Evolutionary conservation across 2,888 invertebrate genomes (phyloP).

Genomic region (Torymus texanus): DNA sequence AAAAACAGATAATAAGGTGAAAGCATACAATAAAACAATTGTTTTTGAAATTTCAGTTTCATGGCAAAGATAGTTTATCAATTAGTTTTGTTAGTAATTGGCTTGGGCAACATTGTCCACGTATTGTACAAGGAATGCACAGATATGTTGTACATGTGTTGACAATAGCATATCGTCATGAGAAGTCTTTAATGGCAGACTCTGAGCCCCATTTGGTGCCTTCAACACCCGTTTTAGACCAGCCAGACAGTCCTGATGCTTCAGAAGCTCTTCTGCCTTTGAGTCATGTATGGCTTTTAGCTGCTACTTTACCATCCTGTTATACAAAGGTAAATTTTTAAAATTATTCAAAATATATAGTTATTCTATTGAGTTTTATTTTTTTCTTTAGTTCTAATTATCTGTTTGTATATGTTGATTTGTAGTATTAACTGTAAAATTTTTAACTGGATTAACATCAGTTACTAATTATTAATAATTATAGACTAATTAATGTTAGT

Average conservation of each 20-base stretch:
- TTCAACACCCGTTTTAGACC: conserved; percentile 84
- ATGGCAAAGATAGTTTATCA: conserved; percentile 85
- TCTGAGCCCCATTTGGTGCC: conserved; percentile 79
- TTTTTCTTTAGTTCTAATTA: too few species aligned
- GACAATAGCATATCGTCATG: conserved; percentile 78
- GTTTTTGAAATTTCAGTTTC: conserved; percentile 77
- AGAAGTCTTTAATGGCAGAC: conserved; percentile 67
- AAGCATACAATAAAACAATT: neutral
- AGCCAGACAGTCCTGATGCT: conserved; percentile 63
- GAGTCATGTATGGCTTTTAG: conserved; percentile 84
- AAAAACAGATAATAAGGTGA: conserved; percentile 17
- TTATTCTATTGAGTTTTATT: too few species aligned
- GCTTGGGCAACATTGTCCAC: conserved; percentile 86
- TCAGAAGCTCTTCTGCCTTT: conserved; percentile 77
- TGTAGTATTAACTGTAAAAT: conserved; percentile 1
- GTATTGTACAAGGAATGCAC: conserved; percentile 86
- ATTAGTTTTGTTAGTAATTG: conserved; percentile 87
- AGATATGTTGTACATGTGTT: conserved; percentile 80
- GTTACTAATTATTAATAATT: conserved; percentile 10
- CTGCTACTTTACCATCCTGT: conserved; percentile 80
- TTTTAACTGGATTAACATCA: conserved; percentile 36
- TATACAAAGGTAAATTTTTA: conserved; percentile 70
- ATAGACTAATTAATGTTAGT: conserved; percentile 26
- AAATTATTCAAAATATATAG: too few species aligned
- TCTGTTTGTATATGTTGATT: conserved; percentile 1